Evolutionary conservation across 2,797 vertebrate species (phyloP).

Genomic region (Myotis vivesi): DNA sequence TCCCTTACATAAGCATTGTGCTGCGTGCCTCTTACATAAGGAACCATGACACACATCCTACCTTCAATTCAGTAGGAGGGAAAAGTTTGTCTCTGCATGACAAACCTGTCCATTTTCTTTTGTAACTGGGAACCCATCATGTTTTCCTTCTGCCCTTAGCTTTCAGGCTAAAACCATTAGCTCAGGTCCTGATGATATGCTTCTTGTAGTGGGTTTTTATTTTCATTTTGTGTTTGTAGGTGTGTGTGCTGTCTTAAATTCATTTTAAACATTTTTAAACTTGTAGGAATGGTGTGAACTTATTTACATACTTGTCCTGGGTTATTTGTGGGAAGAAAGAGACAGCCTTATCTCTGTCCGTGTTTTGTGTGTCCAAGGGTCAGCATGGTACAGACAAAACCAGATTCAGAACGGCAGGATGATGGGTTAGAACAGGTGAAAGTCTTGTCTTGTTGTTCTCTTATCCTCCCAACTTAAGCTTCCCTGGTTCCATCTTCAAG

Average conservation of each 20-base stretch:
- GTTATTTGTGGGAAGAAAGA: neutral
- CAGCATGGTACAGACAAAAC: neutral
- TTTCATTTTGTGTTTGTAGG: neutral
- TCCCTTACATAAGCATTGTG: neutral
- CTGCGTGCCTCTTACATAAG: neutral
- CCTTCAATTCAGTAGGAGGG: neutral
- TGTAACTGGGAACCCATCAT: neutral
- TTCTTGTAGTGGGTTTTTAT: neutral
- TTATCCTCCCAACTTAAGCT: neutral
- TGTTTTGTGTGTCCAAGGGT: neutral
- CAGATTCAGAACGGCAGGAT: neutral
- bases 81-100: neutral
- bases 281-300: neutral
- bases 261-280: neutral
- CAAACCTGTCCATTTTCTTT: neutral
- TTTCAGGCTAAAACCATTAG: neutral
- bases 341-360: neutral
- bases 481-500: neutral
- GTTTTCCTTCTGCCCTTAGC: neutral
- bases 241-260: neutral
- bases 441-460: neutral
- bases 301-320: neutral
- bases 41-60: neutral
- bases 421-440: neutral
- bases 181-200: neutral